Evolutionary conservation across 1,140 invertebrate genomes (phyloP).

Genomic region (Nephotettix cincticeps): DNA sequence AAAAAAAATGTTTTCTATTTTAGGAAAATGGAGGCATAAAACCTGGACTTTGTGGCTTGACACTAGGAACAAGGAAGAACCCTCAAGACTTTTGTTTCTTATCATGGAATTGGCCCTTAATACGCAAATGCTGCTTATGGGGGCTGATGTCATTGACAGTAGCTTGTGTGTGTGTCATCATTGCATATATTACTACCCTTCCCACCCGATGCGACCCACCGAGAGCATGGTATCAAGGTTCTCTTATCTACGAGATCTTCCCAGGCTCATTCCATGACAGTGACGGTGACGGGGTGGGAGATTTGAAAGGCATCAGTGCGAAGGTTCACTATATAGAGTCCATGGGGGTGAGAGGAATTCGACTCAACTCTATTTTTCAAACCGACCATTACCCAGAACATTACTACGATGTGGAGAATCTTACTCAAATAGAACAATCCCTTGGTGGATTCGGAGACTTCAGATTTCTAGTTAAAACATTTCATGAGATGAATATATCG

Average conservation of each 20-base stretch:
- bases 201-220: constrained; percentile 67
- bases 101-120: constrained; percentile 78
- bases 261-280: constrained; percentile 79
- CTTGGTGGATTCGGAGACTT: constrained; percentile 68
- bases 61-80: constrained; percentile 57
- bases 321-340: constrained; percentile 66
- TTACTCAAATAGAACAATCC: constrained; percentile 59
- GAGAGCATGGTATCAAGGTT: constrained; percentile 76
- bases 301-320: constrained; percentile 65
- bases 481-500: constrained; percentile 67
- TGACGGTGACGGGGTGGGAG: constrained; percentile 68
- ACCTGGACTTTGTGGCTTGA: constrained; percentile 52
- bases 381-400: constrained; percentile 68
- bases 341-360: constrained; percentile 64
- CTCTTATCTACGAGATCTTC: constrained; percentile 79
- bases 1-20: no score
- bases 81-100: constrained; percentile 65
- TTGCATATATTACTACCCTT: constrained; percentile 66
- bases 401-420: constrained; percentile 62
- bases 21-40: constrained; percentile 56
- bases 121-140: constrained; percentile 70
- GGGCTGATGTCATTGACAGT: constrained; percentile 64
- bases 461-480: constrained; percentile 54
- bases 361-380: constrained; percentile 73
- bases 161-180: constrained; percentile 66